Percentiles rank a stretch among this genome's conserved stretches.
Conservation (phyloP, 1,140 invertebrate genomes). For the Drosophila pseudoobscura region DNA sequence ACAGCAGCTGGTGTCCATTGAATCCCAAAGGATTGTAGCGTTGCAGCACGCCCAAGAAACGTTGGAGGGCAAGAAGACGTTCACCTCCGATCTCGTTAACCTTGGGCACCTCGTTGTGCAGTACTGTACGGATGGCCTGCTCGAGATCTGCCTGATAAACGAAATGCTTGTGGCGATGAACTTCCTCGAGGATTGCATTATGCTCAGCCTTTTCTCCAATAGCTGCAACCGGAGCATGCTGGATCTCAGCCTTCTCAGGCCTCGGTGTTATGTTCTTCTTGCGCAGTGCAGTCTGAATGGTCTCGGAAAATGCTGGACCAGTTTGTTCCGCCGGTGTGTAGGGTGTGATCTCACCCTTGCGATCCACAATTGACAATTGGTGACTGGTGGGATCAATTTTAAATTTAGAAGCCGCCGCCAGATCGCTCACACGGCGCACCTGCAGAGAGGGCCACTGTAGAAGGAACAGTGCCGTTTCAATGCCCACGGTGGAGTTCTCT, state of each 20-base stretch:
- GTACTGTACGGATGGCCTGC: slow-evolving; percentile 90
- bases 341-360: slow-evolving; percentile 36
- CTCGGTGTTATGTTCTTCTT: slow-evolving; percentile 70
- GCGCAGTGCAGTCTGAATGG: slow-evolving; percentile 59
- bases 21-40: slow-evolving; percentile 84
- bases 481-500: slow-evolving; percentile 81
- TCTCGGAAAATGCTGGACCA: slow-evolving; percentile 38
- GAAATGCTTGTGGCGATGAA: slow-evolving; percentile 71
- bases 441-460: slow-evolving; percentile 58
- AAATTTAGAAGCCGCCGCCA: slow-evolving; percentile 57
- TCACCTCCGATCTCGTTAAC: slow-evolving; percentile 88
- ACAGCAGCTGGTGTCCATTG: slow-evolving; percentile 87
- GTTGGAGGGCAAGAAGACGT: slow-evolving; percentile 88
- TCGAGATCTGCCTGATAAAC: slow-evolving; percentile 95
- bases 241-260: slow-evolving; percentile 23
- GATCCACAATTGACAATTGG: slow-evolving; percentile 55
- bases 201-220: neutral
- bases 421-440: slow-evolving; percentile 60
- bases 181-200: slow-evolving; percentile 55
- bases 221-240: neutral
- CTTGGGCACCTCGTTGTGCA: slow-evolving; percentile 91
- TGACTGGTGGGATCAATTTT: slow-evolving; percentile 43
- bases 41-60: slow-evolving; percentile 88
- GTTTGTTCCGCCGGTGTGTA: slow-evolving; percentile 16
- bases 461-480: slow-evolving; percentile 77